These are phyloP conservation scores for Protonibea diacanthus DNA, from an alignment of 2,797 vertebrate species.

Conservation along the genomic window DNA sequence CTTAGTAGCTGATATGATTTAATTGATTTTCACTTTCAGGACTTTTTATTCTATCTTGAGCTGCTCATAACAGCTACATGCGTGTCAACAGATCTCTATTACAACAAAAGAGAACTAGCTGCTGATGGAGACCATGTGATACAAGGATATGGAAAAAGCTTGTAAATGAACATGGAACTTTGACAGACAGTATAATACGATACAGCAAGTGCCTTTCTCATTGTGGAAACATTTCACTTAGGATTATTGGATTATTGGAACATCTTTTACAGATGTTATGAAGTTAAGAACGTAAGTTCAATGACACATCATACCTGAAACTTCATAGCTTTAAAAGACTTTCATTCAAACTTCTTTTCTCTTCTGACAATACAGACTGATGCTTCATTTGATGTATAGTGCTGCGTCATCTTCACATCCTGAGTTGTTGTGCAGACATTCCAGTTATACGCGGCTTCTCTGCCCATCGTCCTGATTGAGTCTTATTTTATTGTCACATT, in stretches of 20 bases:
- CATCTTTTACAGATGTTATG: not conserved
- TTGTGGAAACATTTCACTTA: too few species aligned
- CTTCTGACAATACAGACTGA: not conserved
- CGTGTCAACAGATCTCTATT: not conserved
- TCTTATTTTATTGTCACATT: constrained; percentile 53
- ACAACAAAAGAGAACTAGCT: accelerated
- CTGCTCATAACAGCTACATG: not conserved
- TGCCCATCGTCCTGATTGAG: constrained; percentile 30
- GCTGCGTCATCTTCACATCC: not conserved
- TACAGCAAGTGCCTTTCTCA: too few species aligned
- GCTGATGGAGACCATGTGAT: not conserved
- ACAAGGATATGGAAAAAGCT: not conserved
- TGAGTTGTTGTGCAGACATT: constrained; percentile 17
- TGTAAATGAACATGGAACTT: too few species aligned
- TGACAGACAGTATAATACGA: too few species aligned
- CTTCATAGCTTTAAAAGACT: not conserved
- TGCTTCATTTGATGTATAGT: not conserved
- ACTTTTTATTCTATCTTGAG: not conserved
- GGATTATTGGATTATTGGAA: too few species aligned
- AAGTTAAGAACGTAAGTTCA: not conserved
- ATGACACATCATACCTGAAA: not conserved
- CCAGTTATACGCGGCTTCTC: constrained; percentile 1
- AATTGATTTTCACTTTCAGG: not conserved
- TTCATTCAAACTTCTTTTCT: not conserved
- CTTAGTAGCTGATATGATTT: not conserved